Base-by-base conservation (phyloP, 2,888 invertebrate species). In the Tetanocera ferruginea region DNA sequence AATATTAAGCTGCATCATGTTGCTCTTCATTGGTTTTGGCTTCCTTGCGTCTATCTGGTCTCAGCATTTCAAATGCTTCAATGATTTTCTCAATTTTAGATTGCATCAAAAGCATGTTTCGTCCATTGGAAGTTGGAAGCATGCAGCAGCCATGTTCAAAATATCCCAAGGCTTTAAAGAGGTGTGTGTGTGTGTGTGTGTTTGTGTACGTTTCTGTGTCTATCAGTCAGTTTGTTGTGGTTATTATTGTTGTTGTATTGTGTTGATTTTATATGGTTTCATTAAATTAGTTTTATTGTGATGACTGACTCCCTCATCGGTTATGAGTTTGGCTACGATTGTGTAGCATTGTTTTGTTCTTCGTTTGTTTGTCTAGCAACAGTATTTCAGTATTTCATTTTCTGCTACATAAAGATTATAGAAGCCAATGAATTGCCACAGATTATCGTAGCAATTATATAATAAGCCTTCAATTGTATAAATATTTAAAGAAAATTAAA, bases 211-310 rank as follows among this genome's bases (percentile, higher is more conserved):
- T n/a, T 55, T 6, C 3, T 25, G 57, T 57, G 25, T 8, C 37
- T 37, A 37, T 37, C 37, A 37, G 37, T 37, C 37, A 37, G 37
- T 37, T 37, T 37, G 37, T 37, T 37, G 8, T 37, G 37, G 37
- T 37, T 37, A 37, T 37, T 37, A 37, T 37, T 37, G 37, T 37
- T 37, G 5, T 37, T 37, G 37, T 37, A 8, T 6, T 37, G 5
- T 37, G 25, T 23, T 23, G 57, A 9, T 57, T 25, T 57, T 57
- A 57, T 19, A 57, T 23, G 57, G 57, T 25, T 23, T 19, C 57
- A 9, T 57, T 25, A 57, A 57, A 57, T 57, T 57, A 25, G 57
- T 57, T 57, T 57, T 57, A 57, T 57, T 57, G 57, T 57, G 57
- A 57, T n/a, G n/a, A n/a, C 52, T 37, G 37, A 37, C 8, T 37